Percentiles rank a stretch among this genome's conserved stretches.
Conservation (phyloP, 2,888 invertebrate genomes). For the Bimastos eiseni region DNA sequence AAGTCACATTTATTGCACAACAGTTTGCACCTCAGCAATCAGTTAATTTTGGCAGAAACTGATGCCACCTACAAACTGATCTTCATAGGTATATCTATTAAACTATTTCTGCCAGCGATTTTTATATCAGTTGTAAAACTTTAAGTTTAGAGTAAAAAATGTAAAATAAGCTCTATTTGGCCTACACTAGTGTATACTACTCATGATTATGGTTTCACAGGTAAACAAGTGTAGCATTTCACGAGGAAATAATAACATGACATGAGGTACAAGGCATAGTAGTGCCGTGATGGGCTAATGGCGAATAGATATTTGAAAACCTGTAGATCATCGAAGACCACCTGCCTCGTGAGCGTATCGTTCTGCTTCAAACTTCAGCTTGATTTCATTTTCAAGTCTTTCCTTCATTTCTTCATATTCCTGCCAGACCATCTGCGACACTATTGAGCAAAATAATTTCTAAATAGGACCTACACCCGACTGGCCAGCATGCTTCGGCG, state of each 20-base stretch:
- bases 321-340: not conserved
- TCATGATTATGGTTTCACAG: no score
- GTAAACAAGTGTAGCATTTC: no score
- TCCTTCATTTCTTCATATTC: not conserved
- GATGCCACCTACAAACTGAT: not conserved
- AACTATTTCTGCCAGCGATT: not conserved
- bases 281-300: no score
- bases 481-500: no score
- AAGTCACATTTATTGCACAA: not conserved
- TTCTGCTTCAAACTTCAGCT: conserved; percentile 3
- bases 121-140: not conserved
- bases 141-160: not conserved
- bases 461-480: no score
- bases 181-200: no score
- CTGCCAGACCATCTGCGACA: not conserved
- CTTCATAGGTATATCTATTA: not conserved
- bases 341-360: conserved; percentile 17
- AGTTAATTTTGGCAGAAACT: not conserved
- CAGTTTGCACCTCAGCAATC: not conserved
- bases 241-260: no score
- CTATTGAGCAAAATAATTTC: not conserved
- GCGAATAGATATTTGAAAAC: not conserved
- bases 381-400: not conserved
- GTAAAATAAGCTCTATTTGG: no score
- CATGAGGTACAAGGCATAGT: no score